A percentile compares a stretch with the other conserved stretches of the same genome.
Evolutionary conservation across 2,113 vertebrate genomes (phyloP).

Genomic region (Microtus ochrogaster): DNA sequence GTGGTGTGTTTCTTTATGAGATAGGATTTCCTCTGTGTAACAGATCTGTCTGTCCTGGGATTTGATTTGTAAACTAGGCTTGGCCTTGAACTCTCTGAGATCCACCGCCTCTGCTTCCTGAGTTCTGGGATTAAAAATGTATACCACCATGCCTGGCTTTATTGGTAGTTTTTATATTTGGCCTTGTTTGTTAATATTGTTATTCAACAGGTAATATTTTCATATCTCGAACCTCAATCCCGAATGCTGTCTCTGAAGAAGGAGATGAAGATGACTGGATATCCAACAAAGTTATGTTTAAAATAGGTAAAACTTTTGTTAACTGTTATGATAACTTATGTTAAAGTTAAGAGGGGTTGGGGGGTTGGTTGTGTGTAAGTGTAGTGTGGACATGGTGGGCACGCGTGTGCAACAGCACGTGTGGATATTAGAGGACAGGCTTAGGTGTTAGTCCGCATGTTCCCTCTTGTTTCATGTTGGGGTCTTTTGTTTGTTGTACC

Average conservation of each 20-base stretch:
- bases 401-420: too few species aligned
- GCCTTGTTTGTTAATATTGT: conserved; percentile 56
- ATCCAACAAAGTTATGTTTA: conserved; percentile 93
- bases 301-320: conserved; percentile 92
- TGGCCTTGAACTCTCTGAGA: background rate
- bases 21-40: background rate
- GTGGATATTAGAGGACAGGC: background rate
- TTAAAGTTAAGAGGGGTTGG: conserved; percentile 31
- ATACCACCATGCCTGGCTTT: background rate
- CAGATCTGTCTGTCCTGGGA: background rate
- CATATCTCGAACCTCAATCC: conserved; percentile 92
- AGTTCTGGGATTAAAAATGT: background rate
- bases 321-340: background rate
- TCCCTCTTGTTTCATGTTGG: background rate
- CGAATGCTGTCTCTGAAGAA: conserved; percentile 89
- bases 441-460: background rate
- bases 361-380: background rate
- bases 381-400: too few species aligned
- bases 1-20: background rate
- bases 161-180: background rate
- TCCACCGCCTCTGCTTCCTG: background rate
- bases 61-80: background rate
- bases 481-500: background rate
- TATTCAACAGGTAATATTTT: conserved; percentile 95
- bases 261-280: conserved; percentile 94